A percentile compares a stretch with the other conserved stretches of the same genome.
Evolutionary conservation across 2,797 vertebrate genomes (phyloP).

Genomic region (Pseudochromis fuscus): DNA sequence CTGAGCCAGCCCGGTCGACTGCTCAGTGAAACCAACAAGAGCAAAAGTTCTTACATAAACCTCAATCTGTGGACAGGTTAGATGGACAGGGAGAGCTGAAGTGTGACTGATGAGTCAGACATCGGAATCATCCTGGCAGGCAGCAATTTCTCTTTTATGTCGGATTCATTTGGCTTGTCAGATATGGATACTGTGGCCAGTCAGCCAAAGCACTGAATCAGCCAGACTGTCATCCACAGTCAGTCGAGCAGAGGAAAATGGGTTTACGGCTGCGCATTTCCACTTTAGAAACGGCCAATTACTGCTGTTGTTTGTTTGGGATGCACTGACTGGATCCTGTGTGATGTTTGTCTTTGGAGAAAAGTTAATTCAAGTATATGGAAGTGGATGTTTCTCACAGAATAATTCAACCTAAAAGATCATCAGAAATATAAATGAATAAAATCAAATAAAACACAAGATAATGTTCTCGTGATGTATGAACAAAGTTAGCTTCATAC

Average conservation of each 20-base stretch:
- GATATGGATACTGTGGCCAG: slow-evolving; percentile 14
- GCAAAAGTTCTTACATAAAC: slow-evolving; percentile 21
- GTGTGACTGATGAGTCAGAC: slow-evolving; percentile 35
- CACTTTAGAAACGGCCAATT: slow-evolving; percentile 20
- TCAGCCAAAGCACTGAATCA: slow-evolving; percentile 28
- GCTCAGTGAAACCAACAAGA: slow-evolving; percentile 20
- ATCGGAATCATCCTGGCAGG: slow-evolving; percentile 35
- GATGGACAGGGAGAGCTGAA: slow-evolving; percentile 16
- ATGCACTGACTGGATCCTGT: background rate
- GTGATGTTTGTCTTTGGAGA: background rate
- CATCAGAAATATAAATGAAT: no score
- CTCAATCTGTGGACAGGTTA: background rate
- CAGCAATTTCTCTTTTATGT: slow-evolving; percentile 44
- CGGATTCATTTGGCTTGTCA: slow-evolving; percentile 55
- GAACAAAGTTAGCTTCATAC: background rate
- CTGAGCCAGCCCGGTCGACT: background rate
- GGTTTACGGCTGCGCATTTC: background rate
- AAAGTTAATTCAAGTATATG: background rate
- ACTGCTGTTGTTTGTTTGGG: slow-evolving; percentile 7
- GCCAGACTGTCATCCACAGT: slow-evolving; percentile 28
- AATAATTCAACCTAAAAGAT: background rate
- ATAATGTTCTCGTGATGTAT: no score
- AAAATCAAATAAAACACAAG: no score
- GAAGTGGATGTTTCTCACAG: background rate
- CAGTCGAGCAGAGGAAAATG: slow-evolving; percentile 24